A percentile compares a stretch with the other conserved stretches of the same genome.
Conservation (phyloP, 37 sponge, comb jelly and placozoan genomes). For the Dysidea cf. avara region DNA sequence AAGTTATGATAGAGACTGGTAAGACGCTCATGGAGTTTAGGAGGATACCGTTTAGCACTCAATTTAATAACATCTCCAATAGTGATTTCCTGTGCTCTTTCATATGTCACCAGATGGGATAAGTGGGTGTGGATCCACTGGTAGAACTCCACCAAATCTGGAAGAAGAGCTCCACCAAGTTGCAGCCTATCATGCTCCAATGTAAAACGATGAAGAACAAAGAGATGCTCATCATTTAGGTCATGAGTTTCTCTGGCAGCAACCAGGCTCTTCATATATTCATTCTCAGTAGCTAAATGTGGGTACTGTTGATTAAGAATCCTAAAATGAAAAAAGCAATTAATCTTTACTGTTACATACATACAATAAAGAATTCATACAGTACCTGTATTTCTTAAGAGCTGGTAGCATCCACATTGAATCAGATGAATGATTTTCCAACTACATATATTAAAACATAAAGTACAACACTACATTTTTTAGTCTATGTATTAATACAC, state of each 20-base stretch:
- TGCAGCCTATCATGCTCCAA: neutral
- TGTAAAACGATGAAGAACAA: neutral
- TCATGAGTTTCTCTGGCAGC: conserved; percentile 33
- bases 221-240: neutral
- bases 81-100: conserved; percentile 38
- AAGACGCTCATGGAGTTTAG: conserved; percentile 32
- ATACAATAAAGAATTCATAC: too few species aligned
- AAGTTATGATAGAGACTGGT: conserved; percentile 51
- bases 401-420: too few species aligned
- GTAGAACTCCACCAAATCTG: too few species aligned
- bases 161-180: too few species aligned
- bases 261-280: too few species aligned
- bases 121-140: conserved; percentile 73
- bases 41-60: conserved; percentile 28
- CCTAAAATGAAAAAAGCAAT: conserved; percentile 22
- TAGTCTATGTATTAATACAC: too few species aligned
- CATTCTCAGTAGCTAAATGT: conserved; percentile 53
- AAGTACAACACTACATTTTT: too few species aligned
- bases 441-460: too few species aligned
- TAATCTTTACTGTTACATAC: too few species aligned
- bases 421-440: too few species aligned
- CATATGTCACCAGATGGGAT: conserved; percentile 31
- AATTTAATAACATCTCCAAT: conserved; percentile 51
- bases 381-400: neutral
- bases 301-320: conserved; percentile 53